phyloP scores from a whole-genome alignment of 2,888 invertebrate species.

The Drosophila nr. fundita region DNA sequence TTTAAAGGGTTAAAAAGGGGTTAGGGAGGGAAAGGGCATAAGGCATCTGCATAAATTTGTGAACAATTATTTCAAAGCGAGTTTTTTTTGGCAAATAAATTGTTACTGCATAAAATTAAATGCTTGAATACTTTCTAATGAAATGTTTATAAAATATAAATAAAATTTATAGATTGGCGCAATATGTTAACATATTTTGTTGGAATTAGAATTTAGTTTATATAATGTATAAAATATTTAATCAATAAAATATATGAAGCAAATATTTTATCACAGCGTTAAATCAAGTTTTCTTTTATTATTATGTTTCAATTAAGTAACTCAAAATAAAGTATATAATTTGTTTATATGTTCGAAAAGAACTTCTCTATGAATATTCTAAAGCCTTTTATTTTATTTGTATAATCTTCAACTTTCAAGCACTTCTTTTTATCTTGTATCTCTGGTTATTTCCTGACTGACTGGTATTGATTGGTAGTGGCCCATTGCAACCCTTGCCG shows the following conservation, averaged over 20 bases:
- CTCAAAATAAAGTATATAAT: neutral
- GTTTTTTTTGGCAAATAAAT: neutral
- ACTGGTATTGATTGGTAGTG: slow-evolving; percentile 6
- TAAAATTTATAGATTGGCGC: neutral
- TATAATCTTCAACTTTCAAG: neutral
- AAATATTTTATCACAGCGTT: neutral
- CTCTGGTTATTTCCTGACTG: neutral
- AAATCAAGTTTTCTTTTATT: neutral
- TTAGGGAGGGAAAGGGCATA: neutral
- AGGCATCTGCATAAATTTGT: slow-evolving; percentile 42
- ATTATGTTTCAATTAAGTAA: neutral
- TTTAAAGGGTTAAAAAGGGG: neutral
- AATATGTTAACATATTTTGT: neutral
- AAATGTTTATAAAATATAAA: neutral
- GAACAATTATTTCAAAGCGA: neutral
- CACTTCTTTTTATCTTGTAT: neutral
- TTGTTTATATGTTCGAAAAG: neutral
- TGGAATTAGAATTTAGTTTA: neutral
- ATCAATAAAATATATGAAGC: neutral
- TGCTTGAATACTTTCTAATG: slow-evolving; percentile 3
- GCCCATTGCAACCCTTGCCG: slow-evolving; percentile 1
- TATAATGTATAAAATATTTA: neutral
- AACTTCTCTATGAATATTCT: neutral
- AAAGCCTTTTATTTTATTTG: neutral
- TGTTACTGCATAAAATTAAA: slow-evolving; percentile 9